Base-by-base conservation (phyloP, 2,797 vertebrate species). In the Uromys caudimaculatus region DNA sequence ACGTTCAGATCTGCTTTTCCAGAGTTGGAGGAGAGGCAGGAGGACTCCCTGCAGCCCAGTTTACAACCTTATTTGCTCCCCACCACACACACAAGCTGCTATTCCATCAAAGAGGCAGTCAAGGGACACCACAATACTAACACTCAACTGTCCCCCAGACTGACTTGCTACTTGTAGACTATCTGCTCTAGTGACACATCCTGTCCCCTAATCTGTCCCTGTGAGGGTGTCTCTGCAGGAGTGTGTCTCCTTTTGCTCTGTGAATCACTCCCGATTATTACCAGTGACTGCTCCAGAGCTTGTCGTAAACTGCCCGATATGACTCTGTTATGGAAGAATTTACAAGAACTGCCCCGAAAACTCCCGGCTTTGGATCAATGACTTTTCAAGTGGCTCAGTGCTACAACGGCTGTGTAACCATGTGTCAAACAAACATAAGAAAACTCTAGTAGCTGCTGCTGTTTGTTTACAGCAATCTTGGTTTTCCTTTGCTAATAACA, bases 271-370 rank as follows among this genome's bases (percentile, higher is more conserved):
- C 78, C 86, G 82, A 52, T 86, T 92, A 62, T 93, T 94, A 60
- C 90, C 32, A 62, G 79, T 6, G 76, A 94, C 88, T 67, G 90
- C 47, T 88, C 93, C 71, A 84, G 94, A 82, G 89, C 54, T 78
- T 83, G 92, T 88, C 60, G 29, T 71, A 85, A 97, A 95, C 93
- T 81, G 95, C 38, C 87, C 73, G 85, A 3, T 79, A 89, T 94
- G 93, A 95, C 78, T 94, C 75, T 89, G 90, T 92, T 96, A 69
- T n/a, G 47, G 73, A 94, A 94, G 89, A 96, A 97, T 96, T 97
- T 94, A 93, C 84, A 94, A 62, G 81, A 67, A 58, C 79, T 93
- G 75, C 86, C 71, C 87, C 54, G 44, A 69, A 97, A 91, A 93
- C 62, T 54, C 87, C 78, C 16, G 38, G 90, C 90, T 95, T 95